Base-by-base conservation (phyloP, 2,888 invertebrate genomes). In the Caenorhabditis angaria region DNA sequence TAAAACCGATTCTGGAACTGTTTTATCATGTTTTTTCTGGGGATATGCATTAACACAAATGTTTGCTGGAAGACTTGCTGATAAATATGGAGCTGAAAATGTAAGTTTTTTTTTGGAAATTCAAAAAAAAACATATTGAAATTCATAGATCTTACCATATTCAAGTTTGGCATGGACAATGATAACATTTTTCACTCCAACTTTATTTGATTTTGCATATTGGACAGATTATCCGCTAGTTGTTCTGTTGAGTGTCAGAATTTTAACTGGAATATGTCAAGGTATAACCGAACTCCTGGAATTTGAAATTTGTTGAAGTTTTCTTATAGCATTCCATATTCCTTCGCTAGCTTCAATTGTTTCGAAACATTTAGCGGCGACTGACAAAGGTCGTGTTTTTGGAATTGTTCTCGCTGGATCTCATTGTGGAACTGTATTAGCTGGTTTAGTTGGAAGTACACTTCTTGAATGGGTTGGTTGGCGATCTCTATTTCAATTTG, bases 21-120 rank as follows among this genome's bases (percentile, higher is more conserved):
- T 92, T 58, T 88, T 92, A 28, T 92, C 92, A 25, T 91, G 92
- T 27, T 92, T 92, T 85, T 92, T 92, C 86, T 92, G 92, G 92
- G 92, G 92, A 57, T 92, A 92, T 83, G 91, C 91, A 0, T 87
- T 92, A 72, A 92, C 92, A 0, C 90, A 90, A 85, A 84, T 89
- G 55, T 83, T 89, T n/a, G 90, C 89, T 27, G 90, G 90, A 2
- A 88, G 88, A 69, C 80, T 90, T 24, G 89, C 89, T 69, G 90
- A 90, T 77, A 70, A 68, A 54, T 66, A 72, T 55, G 76, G 76
- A 12, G 78, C 76, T n/a, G 78, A 78, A 62, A 76, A 74, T 54
- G 76, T 76, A 10, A 24, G 50, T 22, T 28, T 14, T 25, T 28
- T 47, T 25, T 53, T 61, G 25, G n/a, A 53, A 25, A 53, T 53